Base-by-base conservation (phyloP, 2,113 vertebrate genomes). In the Labeo rohita region DNA sequence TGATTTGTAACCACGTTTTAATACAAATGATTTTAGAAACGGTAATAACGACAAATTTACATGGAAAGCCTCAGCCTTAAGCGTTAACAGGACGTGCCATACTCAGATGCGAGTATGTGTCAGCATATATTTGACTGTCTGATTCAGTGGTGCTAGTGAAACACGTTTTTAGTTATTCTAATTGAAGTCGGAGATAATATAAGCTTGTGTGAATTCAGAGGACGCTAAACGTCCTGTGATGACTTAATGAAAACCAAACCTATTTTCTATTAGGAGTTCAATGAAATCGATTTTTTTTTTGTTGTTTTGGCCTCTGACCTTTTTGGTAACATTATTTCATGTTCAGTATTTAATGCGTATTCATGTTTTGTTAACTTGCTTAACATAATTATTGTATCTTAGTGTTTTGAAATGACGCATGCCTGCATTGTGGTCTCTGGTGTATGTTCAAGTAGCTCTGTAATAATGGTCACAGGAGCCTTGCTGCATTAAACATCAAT, bases 301-400 rank as follows among this genome's bases (percentile, higher is more conserved):
- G n/a, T n/a, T 89, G 70, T 89, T 74, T 80, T n/a, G 28, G 88
- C 84, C 84, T 87, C 87, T 54, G 34, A 85, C 73, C 36, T 88
- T 92, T 92, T 84, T 92, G 89, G 88, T 92, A 92, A 90, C 88
- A 82, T 80, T 78, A 50, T 82, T 86, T 90, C 87, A 89, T 90
- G 88, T 89, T 92, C 86, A 87, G 88, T 94, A 93, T 95, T 94
- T 92, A 94, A 93, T 93, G 91, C 93, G 89, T 93, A 91, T 92
- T 89, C 90, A 88, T 91, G 90, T 89, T 92, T 93, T 89, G 89
- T 92, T 92, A 91, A 92, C 88, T 92, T 92, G 91, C 90, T 90
- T 93, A 92, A 93, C 89, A 94, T 92, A 91, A 93, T 77, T 63
- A 52, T 82, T 90, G 90, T 92, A 90, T 88, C 74, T 89, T 91